These are phyloP conservation scores for Leuciscus idus DNA, from an alignment of 2,113 vertebrate species.

Conservation along the genomic window DNA sequence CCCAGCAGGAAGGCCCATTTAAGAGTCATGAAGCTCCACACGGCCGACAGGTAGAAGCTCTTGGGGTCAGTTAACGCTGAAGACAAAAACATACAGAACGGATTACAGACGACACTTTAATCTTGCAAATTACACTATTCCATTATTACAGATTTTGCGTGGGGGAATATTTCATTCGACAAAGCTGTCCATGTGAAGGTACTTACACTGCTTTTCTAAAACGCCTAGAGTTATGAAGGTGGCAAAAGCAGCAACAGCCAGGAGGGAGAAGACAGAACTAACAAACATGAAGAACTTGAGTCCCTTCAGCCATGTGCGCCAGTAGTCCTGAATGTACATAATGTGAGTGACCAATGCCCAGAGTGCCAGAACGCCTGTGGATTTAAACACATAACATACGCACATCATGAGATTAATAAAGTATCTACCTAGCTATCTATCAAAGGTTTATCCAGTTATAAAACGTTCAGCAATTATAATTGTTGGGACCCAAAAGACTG, in stretches of 20 bases:
- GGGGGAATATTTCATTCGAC: background rate
- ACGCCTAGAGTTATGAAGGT: slow-evolving; percentile 87
- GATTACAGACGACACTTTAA: background rate
- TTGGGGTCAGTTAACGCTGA: slow-evolving; percentile 82
- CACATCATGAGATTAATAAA: background rate
- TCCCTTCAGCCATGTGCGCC: slow-evolving; percentile 97
- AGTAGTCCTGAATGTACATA: slow-evolving; percentile 98
- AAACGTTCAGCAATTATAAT: too few species aligned
- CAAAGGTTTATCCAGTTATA: too few species aligned
- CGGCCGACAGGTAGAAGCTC: slow-evolving; percentile 87
- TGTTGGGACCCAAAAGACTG: too few species aligned
- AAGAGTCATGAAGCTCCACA: slow-evolving; percentile 91
- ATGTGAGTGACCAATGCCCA: slow-evolving; percentile 92
- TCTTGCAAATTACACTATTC: too few species aligned
- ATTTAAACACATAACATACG: slow-evolving; percentile 17
- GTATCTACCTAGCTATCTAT: background rate
- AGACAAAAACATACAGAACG: slow-evolving; percentile 33
- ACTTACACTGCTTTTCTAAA: slow-evolving; percentile 86
- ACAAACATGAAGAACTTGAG: slow-evolving; percentile 89
- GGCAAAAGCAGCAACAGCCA: slow-evolving; percentile 83
- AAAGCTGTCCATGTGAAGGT: background rate
- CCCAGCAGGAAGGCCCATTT: slow-evolving; percentile 90
- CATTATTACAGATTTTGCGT: background rate
- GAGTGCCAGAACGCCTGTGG: slow-evolving; percentile 89
- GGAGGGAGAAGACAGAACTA: slow-evolving; percentile 80